A percentile compares a stretch with the other conserved stretches of the same genome.
Conservation (phyloP, 2,797 vertebrate genomes). For the Pangasius macronema region DNA sequence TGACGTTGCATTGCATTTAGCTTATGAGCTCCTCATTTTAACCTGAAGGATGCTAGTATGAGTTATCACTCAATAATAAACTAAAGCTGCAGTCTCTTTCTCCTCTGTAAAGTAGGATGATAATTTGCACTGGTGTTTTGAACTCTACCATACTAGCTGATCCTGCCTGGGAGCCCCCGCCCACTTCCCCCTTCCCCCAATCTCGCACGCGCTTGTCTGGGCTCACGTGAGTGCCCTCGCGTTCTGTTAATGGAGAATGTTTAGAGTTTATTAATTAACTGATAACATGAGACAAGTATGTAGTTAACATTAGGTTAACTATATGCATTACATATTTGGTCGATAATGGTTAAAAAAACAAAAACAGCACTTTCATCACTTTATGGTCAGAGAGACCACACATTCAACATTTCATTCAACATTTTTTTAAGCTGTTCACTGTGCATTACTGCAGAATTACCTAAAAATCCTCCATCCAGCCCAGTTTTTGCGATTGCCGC, state of each 20-base stretch:
- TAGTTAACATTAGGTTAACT: background rate
- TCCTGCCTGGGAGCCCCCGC: background rate
- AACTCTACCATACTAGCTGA: background rate
- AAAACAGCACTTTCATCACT: background rate
- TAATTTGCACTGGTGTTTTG: background rate
- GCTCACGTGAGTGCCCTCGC: background rate
- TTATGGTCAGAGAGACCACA: background rate
- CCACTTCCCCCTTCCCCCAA: background rate
- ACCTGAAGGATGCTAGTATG: background rate
- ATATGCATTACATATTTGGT: background rate
- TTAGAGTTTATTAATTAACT: background rate
- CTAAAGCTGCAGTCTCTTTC: background rate
- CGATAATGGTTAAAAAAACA: background rate
- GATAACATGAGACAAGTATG: background rate
- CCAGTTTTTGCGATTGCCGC: background rate
- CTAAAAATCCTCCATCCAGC: background rate
- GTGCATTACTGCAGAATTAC: background rate
- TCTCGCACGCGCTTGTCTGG: background rate
- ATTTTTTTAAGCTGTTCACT: too few relatives aligned
- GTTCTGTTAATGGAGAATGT: background rate
- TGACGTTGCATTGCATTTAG: background rate
- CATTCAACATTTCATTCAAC: too few relatives aligned
- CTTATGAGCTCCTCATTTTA: background rate
- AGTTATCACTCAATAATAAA: background rate
- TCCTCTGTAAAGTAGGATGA: background rate